Evolutionary conservation across 2,888 invertebrate species (phyloP).

Genomic region (Achlya flavicornis): DNA sequence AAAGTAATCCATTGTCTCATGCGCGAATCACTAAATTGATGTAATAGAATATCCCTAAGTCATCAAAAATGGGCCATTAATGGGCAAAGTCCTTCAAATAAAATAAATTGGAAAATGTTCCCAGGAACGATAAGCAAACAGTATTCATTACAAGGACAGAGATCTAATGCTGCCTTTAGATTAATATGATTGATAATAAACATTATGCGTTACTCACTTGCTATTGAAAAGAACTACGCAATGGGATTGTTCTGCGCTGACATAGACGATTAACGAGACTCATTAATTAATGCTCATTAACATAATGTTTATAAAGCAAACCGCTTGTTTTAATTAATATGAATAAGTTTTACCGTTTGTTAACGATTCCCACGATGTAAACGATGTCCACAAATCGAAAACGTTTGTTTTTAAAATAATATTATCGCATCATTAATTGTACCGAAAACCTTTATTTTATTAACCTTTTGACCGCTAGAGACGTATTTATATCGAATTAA

Average conservation of each 20-base stretch:
- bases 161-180: conserved; percentile 29
- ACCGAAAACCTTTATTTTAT: no score
- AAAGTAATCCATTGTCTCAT: no score
- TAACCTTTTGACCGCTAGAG: no score
- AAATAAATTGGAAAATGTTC: background rate
- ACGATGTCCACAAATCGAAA: background rate
- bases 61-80: no score
- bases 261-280: conserved; percentile 31
- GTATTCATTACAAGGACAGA: conserved; percentile 16
- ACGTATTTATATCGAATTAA: no score
- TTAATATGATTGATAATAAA: conserved; percentile 50
- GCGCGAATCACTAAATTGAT: no score
- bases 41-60: no score
- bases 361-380: background rate
- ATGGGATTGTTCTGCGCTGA: conserved; percentile 43
- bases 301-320: conserved; percentile 1
- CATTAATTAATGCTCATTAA: conserved; percentile 18
- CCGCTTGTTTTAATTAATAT: background rate
- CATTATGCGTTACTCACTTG: conserved; percentile 50
- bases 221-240: conserved; percentile 38
- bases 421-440: no score
- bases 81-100: no score
- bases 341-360: background rate
- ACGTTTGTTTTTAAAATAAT: no score
- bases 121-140: conserved; percentile 11